Evolutionary conservation across 92 coral and sea anemone genomes (phyloP).

Genomic region (Epizoanthus ramosus): DNA sequence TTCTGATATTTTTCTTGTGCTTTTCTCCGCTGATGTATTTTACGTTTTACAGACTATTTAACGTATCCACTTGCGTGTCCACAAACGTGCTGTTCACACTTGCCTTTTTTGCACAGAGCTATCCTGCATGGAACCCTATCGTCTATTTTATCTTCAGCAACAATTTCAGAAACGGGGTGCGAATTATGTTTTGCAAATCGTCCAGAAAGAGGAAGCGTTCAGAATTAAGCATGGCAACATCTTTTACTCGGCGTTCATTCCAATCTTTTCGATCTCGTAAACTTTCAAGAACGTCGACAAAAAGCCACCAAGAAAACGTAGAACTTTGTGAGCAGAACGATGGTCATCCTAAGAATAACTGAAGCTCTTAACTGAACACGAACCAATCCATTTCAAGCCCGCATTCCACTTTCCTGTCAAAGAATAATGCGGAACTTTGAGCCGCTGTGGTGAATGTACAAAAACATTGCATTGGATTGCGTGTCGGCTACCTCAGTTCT

Average conservation of each 20-base stretch:
- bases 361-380: too few relatives aligned
- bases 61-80: background rate
- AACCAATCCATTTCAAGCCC: too few relatives aligned
- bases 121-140: conserved; percentile 36
- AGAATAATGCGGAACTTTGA: too few relatives aligned
- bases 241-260: conserved; percentile 4
- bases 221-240: background rate
- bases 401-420: too few relatives aligned
- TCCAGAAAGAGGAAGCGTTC: background rate
- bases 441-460: too few relatives aligned
- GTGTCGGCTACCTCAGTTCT: too few relatives aligned
- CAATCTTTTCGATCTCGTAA: conserved; percentile 18
- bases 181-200: background rate
- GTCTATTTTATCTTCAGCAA: conserved; percentile 29
- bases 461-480: too few relatives aligned
- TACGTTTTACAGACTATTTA: background rate
- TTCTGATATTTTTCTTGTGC: conserved; percentile 52
- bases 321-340: background rate
- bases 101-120: conserved; percentile 3
- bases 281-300: background rate
- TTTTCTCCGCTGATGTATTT: conserved; percentile 53
- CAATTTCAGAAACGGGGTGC: conserved; percentile 12
- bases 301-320: background rate
- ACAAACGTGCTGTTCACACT: background rate
- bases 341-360: too few relatives aligned